A percentile compares a stretch with the other conserved stretches of the same genome.
phyloP scores from a whole-genome alignment of 2,113 vertebrate genomes.

The Mesocricetus auratus region DNA sequence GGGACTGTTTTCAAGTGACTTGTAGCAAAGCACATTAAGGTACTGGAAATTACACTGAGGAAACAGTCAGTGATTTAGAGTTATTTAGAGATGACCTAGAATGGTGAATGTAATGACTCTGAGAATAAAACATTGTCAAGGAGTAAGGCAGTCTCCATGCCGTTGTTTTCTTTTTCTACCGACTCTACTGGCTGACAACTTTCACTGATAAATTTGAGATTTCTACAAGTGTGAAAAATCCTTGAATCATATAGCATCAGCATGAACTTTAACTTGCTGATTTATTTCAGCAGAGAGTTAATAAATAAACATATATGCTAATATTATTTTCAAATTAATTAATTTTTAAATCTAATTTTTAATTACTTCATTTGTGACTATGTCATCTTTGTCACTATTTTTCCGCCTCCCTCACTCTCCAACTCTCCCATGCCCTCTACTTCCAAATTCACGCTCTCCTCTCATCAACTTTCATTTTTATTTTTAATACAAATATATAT shows the following conservation, averaged over 20 bases:
- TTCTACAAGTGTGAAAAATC: neutral
- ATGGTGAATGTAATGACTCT: neutral
- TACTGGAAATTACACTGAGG: neutral
- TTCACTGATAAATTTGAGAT: constrained; percentile 2
- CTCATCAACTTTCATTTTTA: neutral
- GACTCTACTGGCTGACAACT: neutral
- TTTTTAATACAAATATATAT: neutral
- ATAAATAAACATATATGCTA: constrained; percentile 73
- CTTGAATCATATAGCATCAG: neutral
- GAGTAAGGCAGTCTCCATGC: neutral
- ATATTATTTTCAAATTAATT: neutral
- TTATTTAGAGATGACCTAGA: constrained; percentile 9
- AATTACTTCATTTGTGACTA: neutral
- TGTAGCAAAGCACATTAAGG: neutral
- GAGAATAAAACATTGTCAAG: neutral
- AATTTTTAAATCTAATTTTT: neutral
- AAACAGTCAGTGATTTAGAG: neutral
- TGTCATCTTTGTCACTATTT: too few relatives aligned
- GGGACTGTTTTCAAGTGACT: constrained; percentile 8
- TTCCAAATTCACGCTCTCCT: neutral
- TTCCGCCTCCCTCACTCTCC: neutral
- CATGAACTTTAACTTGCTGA: neutral
- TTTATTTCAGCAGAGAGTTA: constrained; percentile 28
- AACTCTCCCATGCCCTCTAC: neutral
- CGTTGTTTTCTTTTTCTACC: neutral